Conservation (phyloP, 1,140 invertebrate genomes). For the Bursaphelenchus mucronatus region DNA sequence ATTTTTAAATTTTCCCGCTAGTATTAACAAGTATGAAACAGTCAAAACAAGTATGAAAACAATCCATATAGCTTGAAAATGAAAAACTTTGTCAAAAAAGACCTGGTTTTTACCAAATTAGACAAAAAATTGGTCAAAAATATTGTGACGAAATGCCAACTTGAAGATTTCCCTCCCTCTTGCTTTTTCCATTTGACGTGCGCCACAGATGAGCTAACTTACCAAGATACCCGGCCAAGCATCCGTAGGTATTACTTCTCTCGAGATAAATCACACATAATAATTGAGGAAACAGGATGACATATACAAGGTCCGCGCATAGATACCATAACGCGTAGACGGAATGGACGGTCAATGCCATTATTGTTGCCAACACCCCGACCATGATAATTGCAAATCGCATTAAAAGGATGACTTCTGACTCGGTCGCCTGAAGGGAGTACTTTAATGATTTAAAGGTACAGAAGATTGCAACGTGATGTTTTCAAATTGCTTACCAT, state of each 20-base stretch:
- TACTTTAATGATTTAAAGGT: not conserved
- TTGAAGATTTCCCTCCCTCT: too few species aligned
- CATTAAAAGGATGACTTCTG: slow-evolving; percentile 98
- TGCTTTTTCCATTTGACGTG: too few species aligned
- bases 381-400: slow-evolving; percentile 83
- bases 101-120: too few species aligned
- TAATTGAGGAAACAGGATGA: slow-evolving; percentile 92
- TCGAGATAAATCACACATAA: slow-evolving; percentile 93
- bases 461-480: slow-evolving; percentile 6
- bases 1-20: too few species aligned
- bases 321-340: slow-evolving; percentile 96
- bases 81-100: too few species aligned
- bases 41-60: too few species aligned
- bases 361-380: slow-evolving; percentile 78
- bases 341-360: slow-evolving; percentile 90
- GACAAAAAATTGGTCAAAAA: too few species aligned
- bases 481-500: slow-evolving; percentile 66
- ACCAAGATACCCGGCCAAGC: slow-evolving; percentile 66
- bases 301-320: slow-evolving; percentile 90
- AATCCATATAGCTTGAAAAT: too few species aligned
- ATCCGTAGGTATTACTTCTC: slow-evolving; percentile 91
- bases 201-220: not conserved
- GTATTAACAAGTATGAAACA: too few species aligned
- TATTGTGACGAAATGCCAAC: too few species aligned
- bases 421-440: slow-evolving; percentile 73